phyloP scores from a whole-genome alignment of 2,113 vertebrate species.

The Planiliza haematocheilus region DNA sequence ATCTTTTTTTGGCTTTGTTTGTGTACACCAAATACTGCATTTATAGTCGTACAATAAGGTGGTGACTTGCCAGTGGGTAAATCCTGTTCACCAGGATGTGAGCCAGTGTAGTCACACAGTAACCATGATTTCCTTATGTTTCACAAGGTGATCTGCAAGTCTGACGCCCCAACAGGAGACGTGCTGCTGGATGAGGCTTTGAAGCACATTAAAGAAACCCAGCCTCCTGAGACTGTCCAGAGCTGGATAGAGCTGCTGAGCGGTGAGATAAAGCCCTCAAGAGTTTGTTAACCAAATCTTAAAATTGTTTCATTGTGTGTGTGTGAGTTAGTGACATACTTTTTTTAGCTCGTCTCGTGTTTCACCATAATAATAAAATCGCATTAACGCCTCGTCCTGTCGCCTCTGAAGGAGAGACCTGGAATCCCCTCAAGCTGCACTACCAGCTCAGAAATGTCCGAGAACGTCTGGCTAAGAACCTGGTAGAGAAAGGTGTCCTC shows the following conservation, averaged over 20 bases:
- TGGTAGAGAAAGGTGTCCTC: constrained; percentile 97
- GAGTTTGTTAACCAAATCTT: constrained; percentile 19
- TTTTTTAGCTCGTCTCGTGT: no score
- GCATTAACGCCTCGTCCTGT: neutral
- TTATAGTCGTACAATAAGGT: no score
- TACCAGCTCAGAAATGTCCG: constrained; percentile 96
- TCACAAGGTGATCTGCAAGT: constrained; percentile 95
- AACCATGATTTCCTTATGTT: constrained; percentile 14
- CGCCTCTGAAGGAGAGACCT: constrained; percentile 90
- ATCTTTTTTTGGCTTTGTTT: neutral
- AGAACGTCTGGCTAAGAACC: constrained; percentile 95
- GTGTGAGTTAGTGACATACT: no score
- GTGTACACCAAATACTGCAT: neutral
- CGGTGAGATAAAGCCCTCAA: constrained; percentile 84
- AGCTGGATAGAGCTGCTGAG: constrained; percentile 99
- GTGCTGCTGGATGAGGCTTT: constrained; percentile 97
- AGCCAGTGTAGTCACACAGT: neutral
- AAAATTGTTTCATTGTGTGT: no score
- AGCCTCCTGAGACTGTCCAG: constrained; percentile 97
- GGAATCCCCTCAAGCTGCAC: constrained; percentile 97
- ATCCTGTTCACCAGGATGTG: constrained; percentile 47
- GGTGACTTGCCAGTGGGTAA: no score
- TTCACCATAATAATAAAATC: no score
- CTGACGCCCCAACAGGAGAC: constrained; percentile 96
- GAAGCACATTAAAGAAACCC: constrained; percentile 98